phyloP scores from a whole-genome alignment of 2,888 invertebrate species.

The Chalcosyrphus nemorum region DNA sequence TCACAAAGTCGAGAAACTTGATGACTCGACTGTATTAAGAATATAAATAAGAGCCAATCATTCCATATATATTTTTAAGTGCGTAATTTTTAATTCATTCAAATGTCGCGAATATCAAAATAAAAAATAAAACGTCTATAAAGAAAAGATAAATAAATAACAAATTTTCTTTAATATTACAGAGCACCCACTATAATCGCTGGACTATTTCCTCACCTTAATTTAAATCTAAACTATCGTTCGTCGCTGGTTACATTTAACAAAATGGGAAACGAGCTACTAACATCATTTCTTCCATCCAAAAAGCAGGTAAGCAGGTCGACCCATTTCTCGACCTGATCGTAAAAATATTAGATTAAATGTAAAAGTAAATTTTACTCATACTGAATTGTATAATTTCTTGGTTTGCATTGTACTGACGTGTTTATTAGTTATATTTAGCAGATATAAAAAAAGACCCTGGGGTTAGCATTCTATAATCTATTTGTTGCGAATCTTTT shows the following conservation, averaged over 20 bases:
- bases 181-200: constrained; percentile 80
- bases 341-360: too few species aligned
- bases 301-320: constrained; percentile 66
- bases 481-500: constrained; percentile 3
- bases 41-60: too few species aligned
- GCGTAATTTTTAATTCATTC: too few species aligned
- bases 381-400: neutral
- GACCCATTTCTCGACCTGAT: too few species aligned
- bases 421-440: neutral
- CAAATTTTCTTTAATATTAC: constrained; percentile 47
- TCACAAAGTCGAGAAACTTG: too few species aligned
- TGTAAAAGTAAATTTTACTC: too few species aligned
- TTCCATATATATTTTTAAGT: too few species aligned
- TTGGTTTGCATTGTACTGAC: neutral
- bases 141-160: neutral
- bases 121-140: too few species aligned
- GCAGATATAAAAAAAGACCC: neutral
- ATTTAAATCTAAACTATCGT: constrained; percentile 78
- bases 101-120: too few species aligned
- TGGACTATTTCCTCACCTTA: constrained; percentile 79
- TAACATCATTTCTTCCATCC: constrained; percentile 75
- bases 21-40: too few species aligned
- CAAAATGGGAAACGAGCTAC: constrained; percentile 78
- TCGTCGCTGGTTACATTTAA: constrained; percentile 79
- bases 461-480: constrained; percentile 10